A percentile compares a stretch with the other conserved stretches of the same genome.
These are phyloP conservation scores for Magallana gigas DNA, from an alignment of 1,140 invertebrate species.

Conservation along the genomic window DNA sequence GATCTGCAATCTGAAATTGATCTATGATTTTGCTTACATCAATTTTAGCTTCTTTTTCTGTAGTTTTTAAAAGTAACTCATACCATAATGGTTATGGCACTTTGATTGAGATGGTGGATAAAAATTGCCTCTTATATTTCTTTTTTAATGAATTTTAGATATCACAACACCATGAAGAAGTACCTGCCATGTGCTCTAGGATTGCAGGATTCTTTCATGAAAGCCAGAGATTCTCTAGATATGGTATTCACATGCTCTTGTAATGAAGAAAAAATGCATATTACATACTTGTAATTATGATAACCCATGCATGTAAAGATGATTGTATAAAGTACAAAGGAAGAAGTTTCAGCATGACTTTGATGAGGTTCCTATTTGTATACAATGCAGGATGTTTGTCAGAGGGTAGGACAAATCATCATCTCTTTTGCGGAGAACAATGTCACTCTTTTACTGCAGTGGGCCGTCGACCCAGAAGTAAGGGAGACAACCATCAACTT, in stretches of 20 bases:
- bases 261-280: background rate
- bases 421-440: slow-evolving; percentile 85
- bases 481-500: slow-evolving; percentile 80
- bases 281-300: no score
- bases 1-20: no score
- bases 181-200: slow-evolving; percentile 80
- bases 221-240: slow-evolving; percentile 72
- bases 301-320: no score
- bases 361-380: background rate
- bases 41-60: no score
- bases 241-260: slow-evolving; percentile 64
- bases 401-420: slow-evolving; percentile 83
- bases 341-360: background rate
- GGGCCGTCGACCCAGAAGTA: slow-evolving; percentile 77
- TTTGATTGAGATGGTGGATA: no score
- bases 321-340: no score
- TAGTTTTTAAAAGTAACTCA: no score
- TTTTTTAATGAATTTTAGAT: slow-evolving; percentile 62
- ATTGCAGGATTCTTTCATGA: slow-evolving; percentile 75
- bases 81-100: no score
- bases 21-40: no score
- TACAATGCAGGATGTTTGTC: slow-evolving; percentile 75
- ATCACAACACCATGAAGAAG: slow-evolving; percentile 77
- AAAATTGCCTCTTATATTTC: background rate
- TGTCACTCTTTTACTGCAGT: slow-evolving; percentile 83